Evolutionary conservation across 2,113 vertebrate genomes (phyloP), one percentile per base, ranked within the genome.

Genomic region (Nanger granti): DNA sequence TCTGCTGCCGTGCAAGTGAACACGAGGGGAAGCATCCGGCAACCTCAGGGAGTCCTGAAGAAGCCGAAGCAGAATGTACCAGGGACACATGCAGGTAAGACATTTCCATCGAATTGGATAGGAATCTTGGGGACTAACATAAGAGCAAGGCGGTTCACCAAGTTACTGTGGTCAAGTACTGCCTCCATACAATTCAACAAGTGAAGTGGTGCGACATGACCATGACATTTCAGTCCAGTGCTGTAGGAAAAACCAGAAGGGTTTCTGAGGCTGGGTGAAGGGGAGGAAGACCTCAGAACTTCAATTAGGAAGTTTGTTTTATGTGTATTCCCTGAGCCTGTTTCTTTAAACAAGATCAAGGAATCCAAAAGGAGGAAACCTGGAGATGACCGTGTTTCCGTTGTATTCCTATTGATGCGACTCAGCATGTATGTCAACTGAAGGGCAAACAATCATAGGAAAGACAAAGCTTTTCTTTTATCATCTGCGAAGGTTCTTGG

Each of bases 71-170:
- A 99, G 98, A 69, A 99, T 99, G 99, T 99, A 99, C 99, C 99
- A 99, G 99, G 99, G 99, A 98, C 99, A 99, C 98, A 99, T 99
- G 98, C 99, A 99, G 99, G 99, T 99, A 98, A 99, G 99, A 84
- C 87, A 47, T 83, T 79, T 55, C 83, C 87, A 3, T 7, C 47
- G 14, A 60, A 52, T 52, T 31, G 49, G 73, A 28, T 57, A 52
- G 94, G 47, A 80, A 73, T n/a, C 62, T 18, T 17, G 59, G 73
- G 93, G 13, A 17, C 34, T 76, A 54, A 86, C 69, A 24, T 3
- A 2, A 20, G 60, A 0, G 52, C 0, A 10, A 41, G 59, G 89
- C 0, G 86, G 18, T 10, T 60, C 5, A 64, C 17, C 69, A 98
- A 98, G 87, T 98, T 98, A 8, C 91, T 10, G 94, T 60, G 97